phyloP scores from a whole-genome alignment of 2,113 vertebrate species.

The Pyxicephalus adspersus region DNA sequence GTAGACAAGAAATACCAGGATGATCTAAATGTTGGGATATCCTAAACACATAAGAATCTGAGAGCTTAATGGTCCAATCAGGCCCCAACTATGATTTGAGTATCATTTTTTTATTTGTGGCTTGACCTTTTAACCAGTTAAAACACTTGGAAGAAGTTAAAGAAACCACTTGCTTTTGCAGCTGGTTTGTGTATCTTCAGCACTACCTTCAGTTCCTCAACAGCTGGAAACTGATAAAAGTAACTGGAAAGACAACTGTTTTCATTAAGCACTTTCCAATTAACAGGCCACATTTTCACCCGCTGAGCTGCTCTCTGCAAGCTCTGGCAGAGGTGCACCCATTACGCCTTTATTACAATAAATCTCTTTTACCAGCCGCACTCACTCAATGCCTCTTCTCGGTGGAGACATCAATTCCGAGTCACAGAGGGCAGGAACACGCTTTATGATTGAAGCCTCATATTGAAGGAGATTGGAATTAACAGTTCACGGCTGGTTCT shows the following conservation, averaged over 20 bases:
- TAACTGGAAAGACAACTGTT: constrained; percentile 42
- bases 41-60: too few relatives aligned
- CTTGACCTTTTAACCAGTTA: too few relatives aligned
- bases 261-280: constrained; percentile 51
- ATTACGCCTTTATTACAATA: constrained; percentile 37
- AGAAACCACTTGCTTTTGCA: not conserved
- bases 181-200: not conserved
- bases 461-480: constrained; percentile 30
- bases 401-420: constrained; percentile 15
- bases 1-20: too few relatives aligned
- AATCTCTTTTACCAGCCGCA: constrained; percentile 34
- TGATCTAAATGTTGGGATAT: too few relatives aligned
- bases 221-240: constrained; percentile 22
- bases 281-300: constrained; percentile 37
- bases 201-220: not conserved
- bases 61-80: too few relatives aligned
- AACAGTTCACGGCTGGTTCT: not conserved
- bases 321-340: not conserved
- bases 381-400: not conserved
- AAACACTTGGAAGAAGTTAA: too few relatives aligned
- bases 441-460: constrained; percentile 26
- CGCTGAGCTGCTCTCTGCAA: constrained; percentile 27
- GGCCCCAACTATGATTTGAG: too few relatives aligned
- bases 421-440: constrained; percentile 9
- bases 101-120: too few relatives aligned